phyloP scores from a whole-genome alignment of 2,113 vertebrate genomes.

The Stercorarius parasiticus region DNA sequence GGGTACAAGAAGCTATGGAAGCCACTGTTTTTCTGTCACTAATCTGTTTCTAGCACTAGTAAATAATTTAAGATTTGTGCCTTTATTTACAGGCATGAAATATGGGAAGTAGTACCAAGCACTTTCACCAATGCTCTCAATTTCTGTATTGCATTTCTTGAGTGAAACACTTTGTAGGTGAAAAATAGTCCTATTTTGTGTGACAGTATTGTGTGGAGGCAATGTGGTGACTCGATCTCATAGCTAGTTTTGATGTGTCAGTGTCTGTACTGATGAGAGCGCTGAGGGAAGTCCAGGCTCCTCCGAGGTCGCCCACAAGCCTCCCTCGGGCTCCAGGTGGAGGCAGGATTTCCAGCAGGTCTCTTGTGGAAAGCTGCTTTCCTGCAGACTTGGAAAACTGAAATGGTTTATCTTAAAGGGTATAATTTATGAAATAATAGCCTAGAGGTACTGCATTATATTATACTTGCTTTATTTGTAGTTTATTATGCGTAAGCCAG shows the following conservation, averaged over 20 bases:
- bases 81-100: neutral
- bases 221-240: neutral
- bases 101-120: neutral
- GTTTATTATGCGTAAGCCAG: neutral
- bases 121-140: neutral
- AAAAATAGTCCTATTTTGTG: neutral
- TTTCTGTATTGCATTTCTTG: neutral
- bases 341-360: neutral
- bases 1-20: neutral
- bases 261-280: neutral
- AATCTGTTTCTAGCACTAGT: neutral
- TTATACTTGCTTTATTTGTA: neutral
- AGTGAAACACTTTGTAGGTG: neutral
- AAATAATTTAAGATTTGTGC: neutral
- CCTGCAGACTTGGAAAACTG: neutral
- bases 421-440: neutral
- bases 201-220: neutral
- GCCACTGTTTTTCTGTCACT: neutral
- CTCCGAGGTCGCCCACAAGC: neutral
- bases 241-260: neutral
- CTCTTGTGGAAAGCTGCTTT: neutral
- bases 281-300: neutral
- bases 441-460: neutral
- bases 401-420: neutral
- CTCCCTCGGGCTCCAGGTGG: rapidly evolving